Evolutionary conservation across 1,140 invertebrate genomes (phyloP).

Genomic region (Yoshiicerus persimilis): DNA sequence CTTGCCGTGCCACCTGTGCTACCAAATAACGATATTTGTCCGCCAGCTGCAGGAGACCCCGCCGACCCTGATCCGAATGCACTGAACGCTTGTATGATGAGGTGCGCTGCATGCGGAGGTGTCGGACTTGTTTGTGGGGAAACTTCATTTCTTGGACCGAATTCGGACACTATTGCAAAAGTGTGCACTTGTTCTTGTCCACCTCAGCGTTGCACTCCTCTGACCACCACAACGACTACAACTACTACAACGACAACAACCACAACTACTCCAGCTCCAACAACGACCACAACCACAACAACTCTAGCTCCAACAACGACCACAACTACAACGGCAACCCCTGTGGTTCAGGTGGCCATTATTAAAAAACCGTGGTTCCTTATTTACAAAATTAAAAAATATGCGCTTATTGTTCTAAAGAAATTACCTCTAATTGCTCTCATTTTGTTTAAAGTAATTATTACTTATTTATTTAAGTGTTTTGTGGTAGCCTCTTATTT

Average conservation of each 20-base stretch:
- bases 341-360: neutral
- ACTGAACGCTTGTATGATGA: neutral
- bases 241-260: neutral
- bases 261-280: neutral
- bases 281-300: neutral
- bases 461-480: neutral
- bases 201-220: neutral
- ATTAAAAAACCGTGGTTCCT: neutral
- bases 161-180: neutral
- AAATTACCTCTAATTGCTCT: neutral
- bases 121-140: neutral
- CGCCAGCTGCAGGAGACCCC: neutral
- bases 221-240: neutral
- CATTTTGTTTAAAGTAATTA: neutral
- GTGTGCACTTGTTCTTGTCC: slow-evolving; percentile 3
- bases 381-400: neutral
- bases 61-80: neutral
- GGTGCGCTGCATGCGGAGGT: neutral
- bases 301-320: neutral
- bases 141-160: neutral
- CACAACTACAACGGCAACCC: neutral
- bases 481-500: neutral
- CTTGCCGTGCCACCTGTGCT: neutral
- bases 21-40: neutral
- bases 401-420: neutral